Conservation (phyloP, 2,797 vertebrate species). For the Enteromius fasciolatus region DNA sequence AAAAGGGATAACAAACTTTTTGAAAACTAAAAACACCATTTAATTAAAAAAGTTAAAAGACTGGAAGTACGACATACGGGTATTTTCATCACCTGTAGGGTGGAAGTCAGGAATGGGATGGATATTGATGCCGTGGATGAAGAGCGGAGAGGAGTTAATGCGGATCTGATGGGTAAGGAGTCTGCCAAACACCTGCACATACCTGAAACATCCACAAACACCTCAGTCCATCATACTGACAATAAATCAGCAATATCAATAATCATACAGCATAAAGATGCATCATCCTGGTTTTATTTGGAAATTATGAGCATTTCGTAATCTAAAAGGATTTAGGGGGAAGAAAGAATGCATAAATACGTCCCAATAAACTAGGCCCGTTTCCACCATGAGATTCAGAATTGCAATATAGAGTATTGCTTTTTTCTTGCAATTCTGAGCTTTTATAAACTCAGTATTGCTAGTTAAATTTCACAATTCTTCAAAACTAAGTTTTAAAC, state of each 20-base stretch:
- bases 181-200: conserved; percentile 87
- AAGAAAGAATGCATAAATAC: not conserved
- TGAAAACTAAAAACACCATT: not conserved
- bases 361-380: not conserved
- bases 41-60: too few species aligned
- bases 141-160: conserved; percentile 83
- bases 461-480: not conserved
- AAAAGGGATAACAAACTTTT: not conserved
- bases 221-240: conserved; percentile 29
- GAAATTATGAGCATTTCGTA: not conserved
- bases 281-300: not conserved
- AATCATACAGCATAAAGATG: not conserved
- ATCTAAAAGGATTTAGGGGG: not conserved
- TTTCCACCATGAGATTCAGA: not conserved
- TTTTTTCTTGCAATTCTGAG: not conserved
- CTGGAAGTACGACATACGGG: not conserved
- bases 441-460: not conserved
- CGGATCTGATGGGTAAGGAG: conserved; percentile 84
- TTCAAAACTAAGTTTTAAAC: too few species aligned
- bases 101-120: conserved; percentile 82
- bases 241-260: not conserved
- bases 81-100: conserved; percentile 71
- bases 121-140: conserved; percentile 87
- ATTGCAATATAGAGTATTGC: not conserved
- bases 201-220: conserved; percentile 74